Evolutionary conservation across 1,140 invertebrate genomes (phyloP).

Genomic region (Anthonomus grandis): DNA sequence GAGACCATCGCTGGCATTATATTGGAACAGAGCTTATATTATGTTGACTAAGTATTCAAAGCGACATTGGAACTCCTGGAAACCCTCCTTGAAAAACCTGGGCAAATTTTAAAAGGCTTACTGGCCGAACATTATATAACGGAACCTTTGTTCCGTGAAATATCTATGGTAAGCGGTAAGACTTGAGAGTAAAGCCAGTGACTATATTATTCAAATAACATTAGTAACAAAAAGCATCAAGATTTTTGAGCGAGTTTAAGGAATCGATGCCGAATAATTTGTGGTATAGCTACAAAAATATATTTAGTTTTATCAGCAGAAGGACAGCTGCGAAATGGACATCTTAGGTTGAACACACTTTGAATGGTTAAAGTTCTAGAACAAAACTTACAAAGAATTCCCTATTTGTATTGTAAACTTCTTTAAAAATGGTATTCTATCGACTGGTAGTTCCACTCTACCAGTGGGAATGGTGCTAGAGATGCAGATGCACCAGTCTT

Average conservation of each 20-base stretch:
- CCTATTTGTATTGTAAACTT: slow-evolving; percentile 16
- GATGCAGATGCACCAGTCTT: slow-evolving; percentile 2
- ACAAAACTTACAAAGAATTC: slow-evolving; percentile 21
- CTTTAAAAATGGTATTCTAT: slow-evolving; percentile 17
- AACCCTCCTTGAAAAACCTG: slow-evolving; percentile 7
- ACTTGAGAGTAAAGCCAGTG: slow-evolving; percentile 9
- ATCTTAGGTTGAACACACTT: slow-evolving; percentile 10
- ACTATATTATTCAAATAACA: slow-evolving; percentile 18
- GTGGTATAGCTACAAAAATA: slow-evolving; percentile 17
- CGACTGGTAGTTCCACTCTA: slow-evolving; percentile 1
- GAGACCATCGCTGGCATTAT: slow-evolving; percentile 10
- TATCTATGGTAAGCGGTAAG: slow-evolving; percentile 3
- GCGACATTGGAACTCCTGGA: slow-evolving; percentile 12
- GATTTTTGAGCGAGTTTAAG: slow-evolving; percentile 18
- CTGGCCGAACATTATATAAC: slow-evolving; percentile 19
- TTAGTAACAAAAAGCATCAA: slow-evolving; percentile 19
- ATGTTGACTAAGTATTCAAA: slow-evolving; percentile 18
- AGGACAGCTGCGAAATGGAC: slow-evolving; percentile 15
- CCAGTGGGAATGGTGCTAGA: slow-evolving; percentile 9
- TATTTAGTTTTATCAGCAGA: slow-evolving; percentile 22
- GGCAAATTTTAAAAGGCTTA: slow-evolving; percentile 11
- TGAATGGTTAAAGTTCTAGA: slow-evolving; percentile 17
- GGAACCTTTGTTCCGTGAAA: slow-evolving; percentile 13
- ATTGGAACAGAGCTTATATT: slow-evolving; percentile 21
- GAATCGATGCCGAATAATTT: slow-evolving; percentile 11